These are phyloP conservation scores for Platygyra sinensis DNA, from an alignment of 64 coral and sea anemone species.

Conservation along the genomic window DNA sequence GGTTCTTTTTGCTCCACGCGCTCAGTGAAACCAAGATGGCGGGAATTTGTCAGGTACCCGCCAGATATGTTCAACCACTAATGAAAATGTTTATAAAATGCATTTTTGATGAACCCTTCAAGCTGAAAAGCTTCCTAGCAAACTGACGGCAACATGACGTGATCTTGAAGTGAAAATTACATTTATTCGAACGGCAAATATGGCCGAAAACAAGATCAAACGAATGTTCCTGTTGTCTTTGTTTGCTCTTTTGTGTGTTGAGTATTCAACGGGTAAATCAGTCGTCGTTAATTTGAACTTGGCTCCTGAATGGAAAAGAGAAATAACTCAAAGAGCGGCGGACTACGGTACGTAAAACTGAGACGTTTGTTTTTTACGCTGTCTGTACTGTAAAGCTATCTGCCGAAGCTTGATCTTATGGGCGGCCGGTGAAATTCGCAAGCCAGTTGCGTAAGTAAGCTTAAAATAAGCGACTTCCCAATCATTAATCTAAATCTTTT, in stretches of 20 bases:
- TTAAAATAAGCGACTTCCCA: too few relatives aligned
- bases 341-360: conserved; percentile 48
- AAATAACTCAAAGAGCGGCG: conserved; percentile 51
- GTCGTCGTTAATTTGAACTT: conserved; percentile 38
- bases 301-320: conserved; percentile 40
- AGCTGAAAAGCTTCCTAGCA: neutral
- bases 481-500: too few relatives aligned
- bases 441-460: too few relatives aligned
- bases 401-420: too few relatives aligned
- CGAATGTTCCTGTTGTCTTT: conserved; percentile 15
- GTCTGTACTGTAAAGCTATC: too few relatives aligned
- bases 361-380: too few relatives aligned
- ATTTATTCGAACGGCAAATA: conserved; percentile 10
- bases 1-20: too few relatives aligned
- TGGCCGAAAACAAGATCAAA: neutral
- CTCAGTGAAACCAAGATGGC: neutral
- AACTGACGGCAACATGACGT: conserved; percentile 3
- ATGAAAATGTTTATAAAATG: conserved; percentile 5
- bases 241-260: neutral
- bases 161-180: neutral
- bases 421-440: too few relatives aligned
- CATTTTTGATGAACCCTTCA: conserved; percentile 46
- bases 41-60: neutral
- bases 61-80: neutral
- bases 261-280: neutral